Conservation (phyloP, 2,113 vertebrate genomes). For the Bothrops jararaca region DNA sequence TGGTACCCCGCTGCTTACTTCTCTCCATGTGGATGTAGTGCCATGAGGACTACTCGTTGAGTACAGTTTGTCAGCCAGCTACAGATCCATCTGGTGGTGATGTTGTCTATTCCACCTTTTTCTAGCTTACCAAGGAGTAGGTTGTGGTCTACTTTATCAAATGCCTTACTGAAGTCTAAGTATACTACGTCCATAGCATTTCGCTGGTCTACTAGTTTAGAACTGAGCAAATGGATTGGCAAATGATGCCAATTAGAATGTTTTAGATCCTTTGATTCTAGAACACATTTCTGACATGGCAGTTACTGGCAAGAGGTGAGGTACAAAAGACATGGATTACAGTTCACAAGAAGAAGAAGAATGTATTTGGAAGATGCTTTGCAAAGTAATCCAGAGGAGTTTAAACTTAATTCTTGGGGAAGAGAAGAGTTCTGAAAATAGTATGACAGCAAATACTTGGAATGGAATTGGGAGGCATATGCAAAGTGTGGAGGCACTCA, state of each 20-base stretch:
- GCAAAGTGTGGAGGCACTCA: not conserved
- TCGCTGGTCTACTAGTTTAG: not conserved
- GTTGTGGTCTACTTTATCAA: too few species aligned
- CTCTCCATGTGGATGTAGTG: too few species aligned
- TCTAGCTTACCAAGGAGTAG: too few species aligned
- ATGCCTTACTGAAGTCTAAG: too few species aligned
- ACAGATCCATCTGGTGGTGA: too few species aligned
- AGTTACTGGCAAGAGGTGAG: not conserved
- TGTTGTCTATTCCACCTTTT: too few species aligned
- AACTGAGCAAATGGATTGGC: not conserved
- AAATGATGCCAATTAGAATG: not conserved
- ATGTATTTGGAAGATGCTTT: not conserved
- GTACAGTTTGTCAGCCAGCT: too few species aligned
- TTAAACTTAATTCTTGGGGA: not conserved
- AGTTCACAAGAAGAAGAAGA: not conserved
- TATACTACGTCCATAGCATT: too few species aligned
- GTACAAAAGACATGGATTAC: not conserved
- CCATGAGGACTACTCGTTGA: too few species aligned
- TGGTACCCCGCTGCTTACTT: too few species aligned
- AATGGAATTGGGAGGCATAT: not conserved
- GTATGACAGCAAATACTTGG: not conserved
- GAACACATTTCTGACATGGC: not conserved
- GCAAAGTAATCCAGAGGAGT: not conserved
- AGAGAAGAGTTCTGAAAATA: not conserved
- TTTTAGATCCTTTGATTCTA: not conserved